A percentile compares a stretch with the other conserved stretches of the same genome.
These are phyloP conservation scores for Meda fulgida DNA, from an alignment of 2,797 vertebrate species.

Conservation along the genomic window DNA sequence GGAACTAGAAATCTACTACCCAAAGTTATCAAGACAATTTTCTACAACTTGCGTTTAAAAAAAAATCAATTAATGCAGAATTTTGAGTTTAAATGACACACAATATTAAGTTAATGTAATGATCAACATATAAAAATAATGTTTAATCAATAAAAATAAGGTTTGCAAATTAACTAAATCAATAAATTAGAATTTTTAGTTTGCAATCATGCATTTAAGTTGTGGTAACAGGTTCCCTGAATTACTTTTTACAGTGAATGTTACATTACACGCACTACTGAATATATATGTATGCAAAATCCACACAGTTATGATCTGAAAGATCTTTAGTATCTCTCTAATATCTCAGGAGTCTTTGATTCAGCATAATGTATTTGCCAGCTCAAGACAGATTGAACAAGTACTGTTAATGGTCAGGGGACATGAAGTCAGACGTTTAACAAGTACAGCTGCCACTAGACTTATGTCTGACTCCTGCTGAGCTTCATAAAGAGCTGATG, in stretches of 20 bases:
- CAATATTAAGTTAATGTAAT: too few relatives aligned
- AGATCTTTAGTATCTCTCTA: neutral
- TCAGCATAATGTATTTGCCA: neutral
- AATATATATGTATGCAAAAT: constrained; percentile 4
- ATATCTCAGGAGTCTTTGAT: constrained; percentile 7
- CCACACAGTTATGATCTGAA: neutral
- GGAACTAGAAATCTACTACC: too few relatives aligned
- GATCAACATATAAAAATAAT: too few relatives aligned
- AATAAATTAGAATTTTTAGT: too few relatives aligned
- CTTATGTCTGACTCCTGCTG: constrained; percentile 17
- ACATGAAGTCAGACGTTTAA: constrained; percentile 31
- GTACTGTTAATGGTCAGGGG: constrained; percentile 8
- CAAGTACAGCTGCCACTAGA: constrained; percentile 38
- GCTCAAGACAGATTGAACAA: neutral
- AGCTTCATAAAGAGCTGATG: constrained; percentile 48
- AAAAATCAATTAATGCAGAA: too few relatives aligned
- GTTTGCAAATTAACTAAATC: too few relatives aligned
- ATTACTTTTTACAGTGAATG: neutral
- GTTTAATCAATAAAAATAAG: too few relatives aligned
- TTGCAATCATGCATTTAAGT: too few relatives aligned
- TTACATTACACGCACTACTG: neutral
- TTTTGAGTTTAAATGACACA: too few relatives aligned
- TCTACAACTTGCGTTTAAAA: too few relatives aligned
- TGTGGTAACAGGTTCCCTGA: too few relatives aligned
- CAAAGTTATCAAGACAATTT: too few relatives aligned